A percentile compares a stretch with the other conserved stretches of the same genome.
These are phyloP conservation scores for Lysandra coridon DNA, from an alignment of 2,888 invertebrate species.

Conservation along the genomic window DNA sequence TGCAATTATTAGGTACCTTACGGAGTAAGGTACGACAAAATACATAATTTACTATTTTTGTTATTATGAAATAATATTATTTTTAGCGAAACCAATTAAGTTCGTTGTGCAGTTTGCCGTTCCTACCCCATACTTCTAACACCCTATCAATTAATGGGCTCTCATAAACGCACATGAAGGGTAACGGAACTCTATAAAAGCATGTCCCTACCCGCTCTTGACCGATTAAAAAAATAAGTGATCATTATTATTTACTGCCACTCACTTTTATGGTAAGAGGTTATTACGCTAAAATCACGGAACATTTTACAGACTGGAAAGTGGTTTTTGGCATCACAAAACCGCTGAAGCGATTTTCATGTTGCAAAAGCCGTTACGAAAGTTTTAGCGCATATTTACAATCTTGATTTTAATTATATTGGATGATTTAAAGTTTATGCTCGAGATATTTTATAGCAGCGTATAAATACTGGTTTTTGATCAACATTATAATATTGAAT, in stretches of 20 bases:
- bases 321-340: not conserved
- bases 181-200: not conserved
- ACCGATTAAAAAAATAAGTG: not conserved
- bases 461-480: not conserved
- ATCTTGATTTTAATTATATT: conserved; percentile 11
- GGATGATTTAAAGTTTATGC: not conserved
- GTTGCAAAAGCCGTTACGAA: conserved; percentile 21
- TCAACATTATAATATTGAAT: not conserved
- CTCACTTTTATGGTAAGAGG: not conserved
- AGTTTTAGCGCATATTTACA: conserved; percentile 14
- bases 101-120: not conserved
- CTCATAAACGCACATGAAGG: not conserved
- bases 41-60: no score
- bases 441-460: not conserved
- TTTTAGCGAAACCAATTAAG: not conserved
- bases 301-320: conserved; percentile 20
- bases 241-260: not conserved
- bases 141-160: not conserved
- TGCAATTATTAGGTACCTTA: no score
- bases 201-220: not conserved
- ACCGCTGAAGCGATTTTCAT: conserved; percentile 22
- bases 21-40: not conserved
- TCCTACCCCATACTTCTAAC: not conserved
- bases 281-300: conserved; percentile 12
- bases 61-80: no score